Evolutionary conservation across 2,797 vertebrate genomes (phyloP), one percentile per base, ranked within the genome.

Genomic region (Leptatherina wallacei): DNA sequence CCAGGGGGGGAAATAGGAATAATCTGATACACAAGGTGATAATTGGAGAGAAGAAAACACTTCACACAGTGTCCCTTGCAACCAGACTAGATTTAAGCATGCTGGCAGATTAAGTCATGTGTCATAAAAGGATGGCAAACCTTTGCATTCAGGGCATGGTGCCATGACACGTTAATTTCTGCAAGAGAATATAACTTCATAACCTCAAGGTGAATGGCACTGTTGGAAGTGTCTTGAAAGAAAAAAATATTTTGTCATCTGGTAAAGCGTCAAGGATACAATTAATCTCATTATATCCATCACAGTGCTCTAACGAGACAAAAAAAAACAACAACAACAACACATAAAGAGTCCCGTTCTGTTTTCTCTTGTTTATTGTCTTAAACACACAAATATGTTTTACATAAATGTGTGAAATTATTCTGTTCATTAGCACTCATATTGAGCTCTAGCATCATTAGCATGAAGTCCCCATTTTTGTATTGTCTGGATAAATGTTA

Each of bases 271-370:
- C 51, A 78, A 61, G 60, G 38, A 40, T 16, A 16, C 2, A 40
- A 40, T 16, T 40, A 14, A 64, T 74, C 36, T 62, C 27, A 32
- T 24, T 40, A 10, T 24, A 6, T 32, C 7, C 9, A 3, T 70
- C 59, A 33, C 56, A 55, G 32, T 47, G 4, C 52, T 38, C 62
- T 73, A 77, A 85, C 68, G 64, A 82, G 42, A 65, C 22, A 32
- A 32, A 35, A 35, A 10, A 9, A 35, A 27, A 58, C 62, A 59
- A 70, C 22, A 38, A 2, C 2, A 4, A 32, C 30, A n/a, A 62
- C n/a, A 51, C 4, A 69, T n/a, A 64, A 12, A 66, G 2, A 40
- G 59, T 35, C 18, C 52, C 61, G 24, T 33, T 70, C 62, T 38
- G 59, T 35, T 52, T 69, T 61, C 58, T 63, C 24, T 38, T 16